Evolutionary conservation across 2,797 vertebrate genomes (phyloP).

Genomic region (Arremon aurantiirostris): DNA sequence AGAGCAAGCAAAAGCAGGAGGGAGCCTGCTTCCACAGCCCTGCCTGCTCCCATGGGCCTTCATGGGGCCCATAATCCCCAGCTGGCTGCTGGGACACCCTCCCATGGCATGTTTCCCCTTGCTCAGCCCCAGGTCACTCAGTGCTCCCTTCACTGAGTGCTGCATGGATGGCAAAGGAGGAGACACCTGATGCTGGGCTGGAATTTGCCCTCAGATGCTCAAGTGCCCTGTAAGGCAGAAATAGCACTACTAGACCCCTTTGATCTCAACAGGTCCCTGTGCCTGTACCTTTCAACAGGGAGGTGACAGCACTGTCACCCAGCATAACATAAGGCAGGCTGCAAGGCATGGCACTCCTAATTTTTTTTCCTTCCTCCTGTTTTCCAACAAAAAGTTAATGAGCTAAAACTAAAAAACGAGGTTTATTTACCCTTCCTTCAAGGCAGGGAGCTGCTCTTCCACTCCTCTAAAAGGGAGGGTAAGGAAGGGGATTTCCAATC

Average conservation of each 20-base stretch:
- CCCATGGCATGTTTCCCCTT: fast-evolving
- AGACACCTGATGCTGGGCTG: neutral
- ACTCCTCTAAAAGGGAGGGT: neutral
- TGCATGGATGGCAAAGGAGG: neutral
- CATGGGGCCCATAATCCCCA: neutral
- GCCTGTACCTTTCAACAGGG: neutral
- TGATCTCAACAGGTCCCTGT: neutral
- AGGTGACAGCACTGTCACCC: neutral
- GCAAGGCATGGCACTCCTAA: neutral
- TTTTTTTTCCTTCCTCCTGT: neutral
- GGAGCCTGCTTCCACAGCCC: neutral
- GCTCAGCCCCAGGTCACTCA: neutral
- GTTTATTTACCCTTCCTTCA: neutral
- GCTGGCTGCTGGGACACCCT: fast-evolving
- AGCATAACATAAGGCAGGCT: neutral
- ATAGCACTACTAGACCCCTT: neutral
- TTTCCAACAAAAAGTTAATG: neutral
- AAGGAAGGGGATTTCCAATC: neutral
- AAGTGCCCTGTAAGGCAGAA: neutral
- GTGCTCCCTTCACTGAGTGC: neutral
- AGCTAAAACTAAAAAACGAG: neutral
- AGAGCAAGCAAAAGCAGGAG: neutral
- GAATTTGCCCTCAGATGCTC: neutral
- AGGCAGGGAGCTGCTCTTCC: neutral
- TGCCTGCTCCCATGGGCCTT: neutral